phyloP scores from a whole-genome alignment of 2,113 vertebrate species.

The Diadophis punctatus region DNA sequence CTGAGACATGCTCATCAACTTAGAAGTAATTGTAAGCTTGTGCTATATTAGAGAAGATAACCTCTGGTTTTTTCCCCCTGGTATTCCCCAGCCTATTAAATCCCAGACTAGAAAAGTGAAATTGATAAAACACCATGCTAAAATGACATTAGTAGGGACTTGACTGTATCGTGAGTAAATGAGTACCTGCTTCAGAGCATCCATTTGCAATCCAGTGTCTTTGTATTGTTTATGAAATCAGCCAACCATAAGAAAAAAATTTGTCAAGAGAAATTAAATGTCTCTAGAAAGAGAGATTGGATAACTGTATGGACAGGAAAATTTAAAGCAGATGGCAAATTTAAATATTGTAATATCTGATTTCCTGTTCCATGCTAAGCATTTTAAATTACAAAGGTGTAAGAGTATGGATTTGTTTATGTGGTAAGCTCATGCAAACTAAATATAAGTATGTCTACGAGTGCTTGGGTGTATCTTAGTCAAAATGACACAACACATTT shows the following conservation, averaged over 20 bases:
- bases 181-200: not conserved
- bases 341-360: constrained; percentile 44
- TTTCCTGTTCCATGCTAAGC: constrained; percentile 30
- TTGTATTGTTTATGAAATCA: not conserved
- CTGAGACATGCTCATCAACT: not conserved
- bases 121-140: not conserved
- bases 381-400: constrained; percentile 29
- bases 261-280: not conserved
- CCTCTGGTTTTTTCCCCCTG: not conserved
- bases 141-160: not conserved
- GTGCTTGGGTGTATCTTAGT: not conserved
- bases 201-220: not conserved
- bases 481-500: not conserved
- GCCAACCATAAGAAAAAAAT: constrained; percentile 6
- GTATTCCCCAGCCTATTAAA: not conserved
- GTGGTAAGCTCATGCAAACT: constrained; percentile 13
- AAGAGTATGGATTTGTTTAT: not conserved
- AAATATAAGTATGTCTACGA: constrained; percentile 26
- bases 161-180: not conserved
- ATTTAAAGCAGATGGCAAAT: constrained; percentile 47
- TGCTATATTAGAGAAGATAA: not conserved
- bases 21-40: not conserved
- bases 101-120: not conserved
- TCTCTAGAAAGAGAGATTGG: constrained; percentile 10
- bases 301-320: constrained; percentile 24